A percentile compares a stretch with the other conserved stretches of the same genome.
Conservation (phyloP, 2,888 invertebrate genomes). For the Junonia oenone region DNA sequence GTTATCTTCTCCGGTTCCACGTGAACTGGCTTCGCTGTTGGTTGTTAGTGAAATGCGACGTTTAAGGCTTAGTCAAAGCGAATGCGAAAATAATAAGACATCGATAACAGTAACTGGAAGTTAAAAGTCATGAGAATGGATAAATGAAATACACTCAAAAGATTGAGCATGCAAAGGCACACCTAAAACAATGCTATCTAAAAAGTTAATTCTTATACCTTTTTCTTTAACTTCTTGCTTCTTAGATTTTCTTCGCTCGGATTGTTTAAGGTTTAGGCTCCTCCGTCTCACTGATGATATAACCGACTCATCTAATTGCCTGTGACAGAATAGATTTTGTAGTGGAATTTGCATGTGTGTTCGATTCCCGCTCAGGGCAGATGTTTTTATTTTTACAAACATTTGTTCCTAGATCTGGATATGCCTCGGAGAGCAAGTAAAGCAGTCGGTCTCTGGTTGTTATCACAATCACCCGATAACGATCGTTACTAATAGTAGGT, state of each 20-base stretch:
- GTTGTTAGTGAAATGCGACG: conserved; percentile 60
- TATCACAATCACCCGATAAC: too few relatives aligned
- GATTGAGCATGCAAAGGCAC: conserved; percentile 19
- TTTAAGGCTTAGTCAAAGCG: conserved; percentile 34
- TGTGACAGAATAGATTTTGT: conserved; percentile 38
- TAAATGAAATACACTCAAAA: conserved; percentile 16
- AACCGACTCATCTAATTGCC: conserved; percentile 83
- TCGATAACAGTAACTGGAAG: conserved; percentile 2
- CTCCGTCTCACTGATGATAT: conserved; percentile 85
- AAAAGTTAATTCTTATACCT: conserved; percentile 65
- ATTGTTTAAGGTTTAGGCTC: conserved; percentile 62
- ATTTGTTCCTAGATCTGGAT: too few relatives aligned
- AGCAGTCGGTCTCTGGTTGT: too few relatives aligned
- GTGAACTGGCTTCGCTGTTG: conserved; percentile 40
- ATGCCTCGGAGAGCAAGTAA: too few relatives aligned
- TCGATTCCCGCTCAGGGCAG: too few relatives aligned
- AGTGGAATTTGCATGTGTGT: too few relatives aligned
- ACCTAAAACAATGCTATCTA: conserved; percentile 3
- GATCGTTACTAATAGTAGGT: too few relatives aligned
- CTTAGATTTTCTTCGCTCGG: conserved; percentile 88
- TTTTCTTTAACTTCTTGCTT: conserved; percentile 82
- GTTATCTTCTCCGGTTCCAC: conserved; percentile 35
- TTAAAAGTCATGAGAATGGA: conserved; percentile 3
- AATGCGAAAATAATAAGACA: conserved; percentile 26
- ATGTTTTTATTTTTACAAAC: too few relatives aligned